These are phyloP conservation scores for Clarias fuscus DNA, from an alignment of 2,797 vertebrate genomes.

Conservation along the genomic window DNA sequence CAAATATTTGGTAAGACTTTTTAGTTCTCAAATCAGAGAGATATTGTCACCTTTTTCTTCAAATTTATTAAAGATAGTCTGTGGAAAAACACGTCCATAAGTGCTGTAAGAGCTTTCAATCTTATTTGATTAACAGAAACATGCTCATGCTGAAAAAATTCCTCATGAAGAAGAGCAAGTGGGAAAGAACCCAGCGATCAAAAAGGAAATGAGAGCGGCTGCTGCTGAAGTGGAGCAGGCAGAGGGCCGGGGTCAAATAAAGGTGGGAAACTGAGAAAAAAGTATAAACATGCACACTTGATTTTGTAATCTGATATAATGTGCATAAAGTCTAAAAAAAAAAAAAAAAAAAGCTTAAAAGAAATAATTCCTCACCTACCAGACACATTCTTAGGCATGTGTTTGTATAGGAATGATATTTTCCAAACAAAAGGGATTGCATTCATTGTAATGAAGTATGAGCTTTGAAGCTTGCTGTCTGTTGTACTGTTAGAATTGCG, in stretches of 20 bases:
- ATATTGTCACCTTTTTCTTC: not conserved
- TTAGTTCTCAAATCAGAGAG: not conserved
- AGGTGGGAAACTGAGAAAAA: conserved; percentile 58
- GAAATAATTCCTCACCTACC: not conserved
- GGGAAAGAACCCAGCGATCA: conserved; percentile 65
- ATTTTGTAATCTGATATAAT: not conserved
- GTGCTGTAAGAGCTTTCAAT: not conserved
- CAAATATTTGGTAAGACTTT: conserved; percentile 72
- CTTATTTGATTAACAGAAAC: conserved; percentile 64
- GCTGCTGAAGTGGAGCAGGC: conserved; percentile 70
- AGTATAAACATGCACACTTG: not conserved
- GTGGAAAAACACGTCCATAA: not conserved
- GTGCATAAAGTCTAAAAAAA: not conserved
- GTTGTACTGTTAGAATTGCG: too few relatives aligned
- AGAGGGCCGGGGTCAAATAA: conserved; percentile 75
- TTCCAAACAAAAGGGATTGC: too few relatives aligned
- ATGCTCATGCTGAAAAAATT: conserved; percentile 66
- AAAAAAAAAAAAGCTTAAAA: not conserved
- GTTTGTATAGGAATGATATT: not conserved
- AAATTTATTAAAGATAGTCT: not conserved
- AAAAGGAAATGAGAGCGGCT: conserved; percentile 66
- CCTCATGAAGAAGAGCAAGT: conserved; percentile 67
- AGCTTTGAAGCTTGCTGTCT: too few relatives aligned
- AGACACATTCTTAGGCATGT: not conserved
- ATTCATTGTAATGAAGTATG: too few relatives aligned